These are phyloP conservation scores for Chrysocyon brachyurus DNA, from an alignment of 2,797 vertebrate genomes.

Conservation along the genomic window DNA sequence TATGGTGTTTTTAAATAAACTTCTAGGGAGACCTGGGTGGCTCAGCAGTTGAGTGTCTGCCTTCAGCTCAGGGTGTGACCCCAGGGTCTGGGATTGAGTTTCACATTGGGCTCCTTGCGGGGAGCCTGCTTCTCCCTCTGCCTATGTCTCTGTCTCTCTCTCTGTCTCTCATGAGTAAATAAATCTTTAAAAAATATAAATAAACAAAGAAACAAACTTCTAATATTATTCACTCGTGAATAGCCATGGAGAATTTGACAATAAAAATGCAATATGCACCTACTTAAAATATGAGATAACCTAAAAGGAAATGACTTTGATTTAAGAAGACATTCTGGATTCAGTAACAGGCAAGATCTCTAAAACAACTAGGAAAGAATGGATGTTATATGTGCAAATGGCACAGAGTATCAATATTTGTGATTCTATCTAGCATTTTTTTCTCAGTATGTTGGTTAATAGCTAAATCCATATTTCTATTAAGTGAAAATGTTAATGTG, in stretches of 20 bases:
- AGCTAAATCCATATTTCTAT: not conserved
- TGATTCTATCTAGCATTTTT: not conserved
- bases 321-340: not conserved
- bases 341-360: not conserved
- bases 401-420: not conserved
- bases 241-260: not conserved
- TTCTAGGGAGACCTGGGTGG: not conserved
- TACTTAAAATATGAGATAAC: not conserved
- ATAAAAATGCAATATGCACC: not conserved
- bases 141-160: no score
- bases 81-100: no score
- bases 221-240: not conserved
- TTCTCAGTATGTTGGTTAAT: not conserved
- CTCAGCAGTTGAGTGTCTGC: no score
- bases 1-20: not conserved
- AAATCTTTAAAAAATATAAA: no score
- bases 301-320: not conserved
- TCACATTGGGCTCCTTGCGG: no score
- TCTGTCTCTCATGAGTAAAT: no score
- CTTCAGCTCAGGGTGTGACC: no score
- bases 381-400: not conserved
- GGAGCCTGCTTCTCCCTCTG: no score
- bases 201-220: not conserved
- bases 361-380: not conserved
- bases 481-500: not conserved